Conservation (phyloP, 1,140 invertebrate species). For the Drosophila micromelanica region DNA sequence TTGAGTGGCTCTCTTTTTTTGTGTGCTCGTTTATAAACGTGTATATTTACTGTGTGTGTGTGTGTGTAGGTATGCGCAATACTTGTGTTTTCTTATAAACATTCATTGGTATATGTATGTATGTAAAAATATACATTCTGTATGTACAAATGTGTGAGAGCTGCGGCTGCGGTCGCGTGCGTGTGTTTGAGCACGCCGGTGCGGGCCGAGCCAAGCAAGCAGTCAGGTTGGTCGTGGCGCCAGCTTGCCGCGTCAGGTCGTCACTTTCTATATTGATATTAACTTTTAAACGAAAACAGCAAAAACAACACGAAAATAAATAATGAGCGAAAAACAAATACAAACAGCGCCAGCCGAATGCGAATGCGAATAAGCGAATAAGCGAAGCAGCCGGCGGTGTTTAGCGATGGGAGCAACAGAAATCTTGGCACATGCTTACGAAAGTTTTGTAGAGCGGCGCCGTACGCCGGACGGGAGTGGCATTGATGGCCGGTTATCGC, state of each 20-base stretch:
- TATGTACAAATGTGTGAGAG: constrained; percentile 19
- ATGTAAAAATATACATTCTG: not conserved
- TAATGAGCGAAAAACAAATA: constrained; percentile 81
- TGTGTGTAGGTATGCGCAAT: not conserved
- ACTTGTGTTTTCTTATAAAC: not conserved
- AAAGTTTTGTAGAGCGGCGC: constrained; percentile 56
- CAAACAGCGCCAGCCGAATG: constrained; percentile 53
- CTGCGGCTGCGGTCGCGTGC: constrained; percentile 53
- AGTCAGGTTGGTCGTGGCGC: constrained; percentile 70
- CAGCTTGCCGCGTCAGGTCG: constrained; percentile 80
- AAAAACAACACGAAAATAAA: constrained; percentile 82
- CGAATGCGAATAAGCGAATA: constrained; percentile 46
- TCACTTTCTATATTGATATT: constrained; percentile 83
- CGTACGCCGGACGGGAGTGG: constrained; percentile 20
- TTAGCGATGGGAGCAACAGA: constrained; percentile 14
- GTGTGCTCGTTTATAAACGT: not conserved
- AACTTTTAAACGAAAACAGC: constrained; percentile 83
- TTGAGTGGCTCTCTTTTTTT: constrained; percentile 16
- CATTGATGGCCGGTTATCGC: constrained; percentile 49
- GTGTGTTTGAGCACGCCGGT: constrained; percentile 62
- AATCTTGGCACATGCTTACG: constrained; percentile 70
- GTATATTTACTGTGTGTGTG: not conserved
- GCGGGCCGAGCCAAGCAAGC: constrained; percentile 35
- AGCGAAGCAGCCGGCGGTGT: constrained; percentile 16
- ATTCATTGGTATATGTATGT: not conserved